Conservation (phyloP, 1,140 invertebrate genomes). For the Colletes latitarsis region DNA sequence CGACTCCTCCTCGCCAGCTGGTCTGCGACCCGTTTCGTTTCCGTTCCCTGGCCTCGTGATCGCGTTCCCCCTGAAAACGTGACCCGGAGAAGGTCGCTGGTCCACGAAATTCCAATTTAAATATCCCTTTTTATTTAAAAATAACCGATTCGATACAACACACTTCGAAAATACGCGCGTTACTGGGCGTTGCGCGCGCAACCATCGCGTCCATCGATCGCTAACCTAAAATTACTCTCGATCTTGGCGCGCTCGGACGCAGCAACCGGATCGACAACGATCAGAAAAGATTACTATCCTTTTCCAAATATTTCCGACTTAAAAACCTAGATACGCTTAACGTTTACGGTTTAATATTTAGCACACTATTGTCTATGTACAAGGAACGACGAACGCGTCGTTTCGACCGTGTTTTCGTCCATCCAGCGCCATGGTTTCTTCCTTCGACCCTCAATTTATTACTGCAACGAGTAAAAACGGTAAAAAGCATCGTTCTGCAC, state of each 20-base stretch:
- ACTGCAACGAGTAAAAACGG: too few species aligned
- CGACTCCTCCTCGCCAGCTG: constrained; percentile 40
- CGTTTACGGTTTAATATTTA: background rate
- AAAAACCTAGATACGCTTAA: background rate
- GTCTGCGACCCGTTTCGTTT: too few species aligned
- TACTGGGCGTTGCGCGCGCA: too few species aligned
- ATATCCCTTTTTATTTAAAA: constrained; percentile 74
- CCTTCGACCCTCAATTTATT: too few species aligned
- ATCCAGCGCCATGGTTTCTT: background rate
- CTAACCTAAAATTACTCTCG: background rate
- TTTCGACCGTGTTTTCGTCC: too few species aligned
- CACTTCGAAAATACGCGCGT: background rate
- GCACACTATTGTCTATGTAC: constrained; percentile 15
- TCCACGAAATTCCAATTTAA: constrained; percentile 34
- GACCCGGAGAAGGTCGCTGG: too few species aligned
- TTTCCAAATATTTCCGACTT: constrained; percentile 1
- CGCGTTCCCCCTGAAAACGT: too few species aligned
- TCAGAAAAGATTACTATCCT: background rate
- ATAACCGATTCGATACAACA: constrained; percentile 67
- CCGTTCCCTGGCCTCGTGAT: background rate
- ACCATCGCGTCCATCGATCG: too few species aligned
- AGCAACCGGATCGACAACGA: background rate
- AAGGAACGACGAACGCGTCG: constrained; percentile 1
- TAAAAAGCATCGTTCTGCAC: too few species aligned
- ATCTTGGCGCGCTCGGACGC: background rate